Evolutionary conservation across 1,140 invertebrate genomes (phyloP), one percentile per base, ranked within the genome.

Genomic region (Diplogasteroides magnus): DNA sequence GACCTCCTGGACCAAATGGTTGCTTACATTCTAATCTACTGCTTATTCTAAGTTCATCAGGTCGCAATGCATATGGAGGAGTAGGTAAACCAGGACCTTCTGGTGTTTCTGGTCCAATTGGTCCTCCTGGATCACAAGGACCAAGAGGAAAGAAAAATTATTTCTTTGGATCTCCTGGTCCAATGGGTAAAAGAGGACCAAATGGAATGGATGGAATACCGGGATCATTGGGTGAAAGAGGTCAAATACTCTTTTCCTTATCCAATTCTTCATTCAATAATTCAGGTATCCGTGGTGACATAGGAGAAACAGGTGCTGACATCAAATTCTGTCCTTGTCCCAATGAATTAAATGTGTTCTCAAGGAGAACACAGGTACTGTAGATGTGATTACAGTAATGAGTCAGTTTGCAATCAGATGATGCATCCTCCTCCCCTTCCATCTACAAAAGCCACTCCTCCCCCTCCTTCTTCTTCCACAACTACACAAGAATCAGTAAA

Each of bases 281-380:
- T 48, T 19, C 66, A 69, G 29, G 73, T 65, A 29, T 60, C 60
- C 11, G 28, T 32, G 37, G 37, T 19, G 37, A 48, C 19, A 6
- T 6, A 23, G 70, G 70, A 59, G 70, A 72, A 1, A 31, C 28
- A 31, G 70, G 70, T 63, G 64, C 70, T n/a, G 65, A 72, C 37
- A 62, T 64, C 23, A 74, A 74, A 27, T 74, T 74, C 70, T 74
- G 73, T 68, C 73, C 73, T 6, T 74, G 73, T 60, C 73, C 73
- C 15, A 27, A 64, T 15, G 73, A 74, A 61, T 26, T 74, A 15
- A 37, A n/a, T n/a, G n/a, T n/a, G n/a, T n/a, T n/a, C n/a, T n/a
- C n/a, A n/a, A n/a, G n/a, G n/a, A n/a, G n/a, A n/a, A n/a, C n/a
- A n/a, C n/a, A n/a, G n/a, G n/a, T n/a, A n/a, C n/a, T n/a, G n/a